Conservation (phyloP, 2,888 invertebrate species). For the Drosophila testacea region DNA sequence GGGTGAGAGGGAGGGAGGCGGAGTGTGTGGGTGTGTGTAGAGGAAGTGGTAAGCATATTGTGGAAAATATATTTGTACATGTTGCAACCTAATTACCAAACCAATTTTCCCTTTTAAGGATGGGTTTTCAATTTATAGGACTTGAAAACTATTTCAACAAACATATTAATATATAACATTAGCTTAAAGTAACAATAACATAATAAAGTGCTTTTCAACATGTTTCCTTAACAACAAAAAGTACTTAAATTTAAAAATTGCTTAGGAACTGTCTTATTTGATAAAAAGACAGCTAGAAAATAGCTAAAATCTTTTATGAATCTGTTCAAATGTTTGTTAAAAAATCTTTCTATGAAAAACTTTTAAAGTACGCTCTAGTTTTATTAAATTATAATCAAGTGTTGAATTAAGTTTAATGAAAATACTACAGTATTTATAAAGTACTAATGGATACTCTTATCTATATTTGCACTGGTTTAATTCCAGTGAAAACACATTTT, state of each 20-base stretch:
- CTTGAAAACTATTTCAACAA: neutral
- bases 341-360: neutral
- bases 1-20: neutral
- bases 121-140: constrained; percentile 8
- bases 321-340: neutral
- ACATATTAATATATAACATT: neutral
- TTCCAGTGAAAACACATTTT: constrained; percentile 28
- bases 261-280: no score
- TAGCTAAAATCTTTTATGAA: no score
- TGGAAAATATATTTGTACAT: neutral
- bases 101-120: constrained; percentile 14
- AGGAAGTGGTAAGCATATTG: neutral
- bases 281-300: neutral
- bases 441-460: neutral
- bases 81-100: constrained; percentile 12
- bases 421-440: neutral
- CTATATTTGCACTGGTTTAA: constrained; percentile 32
- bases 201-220: no score
- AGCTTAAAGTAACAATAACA: neutral
- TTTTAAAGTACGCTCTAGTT: neutral
- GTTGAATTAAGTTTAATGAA: neutral
- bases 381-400: neutral
- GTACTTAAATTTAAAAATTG: no score
- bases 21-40: neutral
- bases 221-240: no score